A percentile compares a stretch with the other conserved stretches of the same genome.
phyloP scores from a whole-genome alignment of 2,113 vertebrate species.

The Tautogolabrus adspersus region DNA sequence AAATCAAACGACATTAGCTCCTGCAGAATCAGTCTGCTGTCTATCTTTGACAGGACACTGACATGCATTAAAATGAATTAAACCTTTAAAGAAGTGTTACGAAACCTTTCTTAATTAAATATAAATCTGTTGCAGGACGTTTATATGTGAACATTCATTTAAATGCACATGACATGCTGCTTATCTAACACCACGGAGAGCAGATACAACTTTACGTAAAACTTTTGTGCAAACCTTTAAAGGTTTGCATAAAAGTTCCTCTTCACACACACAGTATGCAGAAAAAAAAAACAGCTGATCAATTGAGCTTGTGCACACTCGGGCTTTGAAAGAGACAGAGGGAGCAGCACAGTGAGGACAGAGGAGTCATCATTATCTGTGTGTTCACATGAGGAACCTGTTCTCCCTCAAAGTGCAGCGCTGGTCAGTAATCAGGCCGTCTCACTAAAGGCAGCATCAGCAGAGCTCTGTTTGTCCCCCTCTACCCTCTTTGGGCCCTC shows the following conservation, averaged over 20 bases:
- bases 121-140: constrained; percentile 51
- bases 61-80: constrained; percentile 57
- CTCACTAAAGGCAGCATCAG: constrained; percentile 62
- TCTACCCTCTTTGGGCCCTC: constrained; percentile 24
- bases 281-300: constrained; percentile 65
- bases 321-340: constrained; percentile 57
- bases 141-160: constrained; percentile 25
- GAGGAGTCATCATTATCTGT: constrained; percentile 71
- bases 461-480: constrained; percentile 36
- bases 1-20: constrained; percentile 60
- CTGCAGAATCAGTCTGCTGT: constrained; percentile 17
- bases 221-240: background rate
- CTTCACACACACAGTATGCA: constrained; percentile 28
- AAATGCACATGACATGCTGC: constrained; percentile 21
- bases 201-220: background rate
- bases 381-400: constrained; percentile 46
- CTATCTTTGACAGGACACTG: constrained; percentile 6
- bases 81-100: constrained; percentile 17
- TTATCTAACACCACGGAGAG: background rate
- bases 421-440: constrained; percentile 58
- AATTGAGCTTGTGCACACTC: constrained; percentile 8
- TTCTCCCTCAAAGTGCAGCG: constrained; percentile 58
- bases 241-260: constrained; percentile 31
- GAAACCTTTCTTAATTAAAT: constrained; percentile 38
- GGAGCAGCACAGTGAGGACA: constrained; percentile 25